Base-by-base conservation (phyloP, 2,113 vertebrate species). In the Azemiops feae region DNA sequence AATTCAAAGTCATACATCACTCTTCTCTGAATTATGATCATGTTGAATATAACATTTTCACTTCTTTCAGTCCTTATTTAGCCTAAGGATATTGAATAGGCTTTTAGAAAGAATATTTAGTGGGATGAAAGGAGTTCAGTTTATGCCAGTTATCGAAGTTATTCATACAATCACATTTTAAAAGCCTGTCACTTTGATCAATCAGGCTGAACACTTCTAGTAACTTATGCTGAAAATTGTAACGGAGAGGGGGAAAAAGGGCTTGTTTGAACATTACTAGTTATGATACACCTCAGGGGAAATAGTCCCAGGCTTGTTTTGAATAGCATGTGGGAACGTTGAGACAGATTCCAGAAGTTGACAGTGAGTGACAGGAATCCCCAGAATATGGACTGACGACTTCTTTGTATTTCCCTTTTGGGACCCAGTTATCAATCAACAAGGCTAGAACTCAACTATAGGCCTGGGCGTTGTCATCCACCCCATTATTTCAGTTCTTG, bases 111-210 rank as follows among this genome's bases (percentile, higher is more conserved):
- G 88, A 58, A 0, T 0, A 57, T 54, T 89, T 89, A 91, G 81
- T 34, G 39, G 93, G 91, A 94, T 89, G 94, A 92, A 94, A 81
- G 57, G 55, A 54, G 92, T 95, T 52, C 91, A 55, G 74, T 93
- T 95, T 0, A 94, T 92, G 81, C 3, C 87, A 90, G 47, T 92
- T 95, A 90, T 94, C 93, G 39, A 16, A 92, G 9, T 94, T 95
- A 92, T 54, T 95, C 81, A 74, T 89, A 88, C 92, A 93, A 18
- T 93, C 94, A 69, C 94, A 81, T 93, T 57, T 45, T 87, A 90
- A 91, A 94, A 88, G 89, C 93, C 85, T 95, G 89, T 54, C 74
- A 88, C 95, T 93, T 93, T n/a, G 60, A 87, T 88, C 89, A 81
- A 91, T 39, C 60, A 60, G 69, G n/a, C 45, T 6, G 88, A 93